Percentiles rank a stretch among this genome's conserved stretches.
Conservation (phyloP, 2,888 invertebrate species). For the Acronicta alni region DNA sequence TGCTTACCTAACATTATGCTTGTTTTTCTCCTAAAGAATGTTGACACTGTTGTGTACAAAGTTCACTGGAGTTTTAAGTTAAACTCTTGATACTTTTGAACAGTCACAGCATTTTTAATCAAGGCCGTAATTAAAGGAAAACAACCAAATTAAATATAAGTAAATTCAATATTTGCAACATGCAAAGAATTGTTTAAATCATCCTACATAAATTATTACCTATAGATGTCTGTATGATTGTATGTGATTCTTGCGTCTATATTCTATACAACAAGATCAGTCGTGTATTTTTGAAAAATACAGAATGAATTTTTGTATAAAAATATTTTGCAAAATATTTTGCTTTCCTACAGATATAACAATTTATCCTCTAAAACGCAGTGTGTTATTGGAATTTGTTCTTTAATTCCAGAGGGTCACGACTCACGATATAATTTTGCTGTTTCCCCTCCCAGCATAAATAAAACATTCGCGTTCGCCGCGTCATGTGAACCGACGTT, state of each 20-base stretch:
- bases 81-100: slow-evolving; percentile 11
- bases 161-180: no score
- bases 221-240: no score
- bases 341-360: neutral
- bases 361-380: slow-evolving; percentile 26
- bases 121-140: no score
- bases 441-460: slow-evolving; percentile 64
- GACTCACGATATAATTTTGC: slow-evolving; percentile 63
- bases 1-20: slow-evolving; percentile 69
- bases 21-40: slow-evolving; percentile 60
- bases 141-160: no score
- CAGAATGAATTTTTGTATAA: neutral
- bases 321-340: neutral
- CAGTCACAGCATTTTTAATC: neutral
- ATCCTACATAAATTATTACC: no score
- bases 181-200: neutral
- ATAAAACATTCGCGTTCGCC: slow-evolving; percentile 72
- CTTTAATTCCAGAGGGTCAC: slow-evolving; percentile 54
- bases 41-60: slow-evolving; percentile 52
- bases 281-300: no score
- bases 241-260: no score
- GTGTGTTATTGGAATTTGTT: slow-evolving; percentile 43
- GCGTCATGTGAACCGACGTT: slow-evolving; percentile 68
- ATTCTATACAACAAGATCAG: no score
- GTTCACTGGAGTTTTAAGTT: slow-evolving; percentile 12